Evolutionary conservation across 92 coral and sea anemone genomes (phyloP).

Genomic region (Heliopora coerulea): DNA sequence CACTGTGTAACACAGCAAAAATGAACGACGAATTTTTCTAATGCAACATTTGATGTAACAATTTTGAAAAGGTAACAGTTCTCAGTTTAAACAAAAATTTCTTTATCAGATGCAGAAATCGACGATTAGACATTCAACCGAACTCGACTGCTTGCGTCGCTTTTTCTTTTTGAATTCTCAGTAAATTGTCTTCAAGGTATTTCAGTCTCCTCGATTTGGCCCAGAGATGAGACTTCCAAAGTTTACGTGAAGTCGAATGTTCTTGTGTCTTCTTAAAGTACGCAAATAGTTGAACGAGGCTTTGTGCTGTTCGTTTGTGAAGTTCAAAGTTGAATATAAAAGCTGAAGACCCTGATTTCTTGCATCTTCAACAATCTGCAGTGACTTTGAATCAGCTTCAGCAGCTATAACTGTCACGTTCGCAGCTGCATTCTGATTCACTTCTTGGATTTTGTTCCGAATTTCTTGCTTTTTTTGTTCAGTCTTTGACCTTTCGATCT

Average conservation of each 20-base stretch:
- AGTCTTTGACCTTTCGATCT: slow-evolving; percentile 82
- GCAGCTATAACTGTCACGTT: slow-evolving; percentile 65
- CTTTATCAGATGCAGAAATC: no score
- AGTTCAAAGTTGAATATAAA: slow-evolving; percentile 56
- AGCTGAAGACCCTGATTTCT: slow-evolving; percentile 64
- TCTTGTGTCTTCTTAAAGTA: slow-evolving; percentile 62
- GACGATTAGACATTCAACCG: no score
- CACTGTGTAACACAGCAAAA: no score
- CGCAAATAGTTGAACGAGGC: slow-evolving; percentile 77
- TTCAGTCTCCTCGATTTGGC: slow-evolving; percentile 9
- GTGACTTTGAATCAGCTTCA: slow-evolving; percentile 77
- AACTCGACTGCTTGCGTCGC: no score
- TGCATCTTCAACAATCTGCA: slow-evolving; percentile 64
- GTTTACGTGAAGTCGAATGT: slow-evolving; percentile 57
- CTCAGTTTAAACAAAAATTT: no score
- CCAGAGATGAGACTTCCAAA: slow-evolving; percentile 58
- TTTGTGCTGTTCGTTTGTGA: slow-evolving; percentile 55
- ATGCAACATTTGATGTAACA: no score
- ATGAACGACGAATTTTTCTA: no score
- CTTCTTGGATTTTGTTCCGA: slow-evolving; percentile 72
- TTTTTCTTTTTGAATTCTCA: no score
- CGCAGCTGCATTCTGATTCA: slow-evolving; percentile 74
- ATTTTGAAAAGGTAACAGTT: no score
- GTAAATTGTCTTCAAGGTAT: no score
- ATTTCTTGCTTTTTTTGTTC: slow-evolving; percentile 69